Base-by-base conservation (phyloP, 1,140 invertebrate genomes). In the Bombus waltoni region DNA sequence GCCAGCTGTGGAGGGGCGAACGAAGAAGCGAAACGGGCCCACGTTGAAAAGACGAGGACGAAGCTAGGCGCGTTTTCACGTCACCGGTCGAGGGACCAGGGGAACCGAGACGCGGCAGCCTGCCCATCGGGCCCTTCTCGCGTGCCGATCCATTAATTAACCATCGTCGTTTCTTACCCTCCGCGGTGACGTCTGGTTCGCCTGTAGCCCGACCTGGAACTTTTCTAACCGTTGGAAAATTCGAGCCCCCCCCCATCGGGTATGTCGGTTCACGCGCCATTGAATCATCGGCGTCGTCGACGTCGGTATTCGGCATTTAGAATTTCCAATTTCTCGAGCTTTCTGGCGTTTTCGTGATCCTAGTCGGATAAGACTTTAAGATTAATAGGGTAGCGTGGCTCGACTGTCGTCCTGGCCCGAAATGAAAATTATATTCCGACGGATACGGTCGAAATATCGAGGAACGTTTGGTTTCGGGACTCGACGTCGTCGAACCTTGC, bases 131-230 rank as follows among this genome's bases (percentile, higher is more conserved):
- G 79, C 88, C 91, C 86, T 81, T 79, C 87, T 93, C 93, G 93
- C 92, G 93, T 93, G 94, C 92, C 93, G 90, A 93, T 93, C 92
- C 92, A 93, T 94, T 94, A 94, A 94, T 94, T 94, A 94, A 94
- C 92, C 92, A 92, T 93, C 89, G 91, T 88, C 90, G 85, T 94
- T 93, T 94, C 91, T 92, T 81, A 88, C 73, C 68, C 80, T 65
- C 72, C n/a, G n/a, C n/a, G 38, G 68, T 6, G 38, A 66, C 59
- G 22, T 47, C 8, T 13, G 40, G 13, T n/a, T 15, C 22, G 28
- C 72, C n/a, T 0, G 73, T 8, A 18, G n/a, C n/a, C 44, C 32
- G 35, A 25, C 22, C 22, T 25, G 62, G 4, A 47, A 47, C 28
- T 62, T 25, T 9, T 11, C 9, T 32, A 42, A 79, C 62, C 40